Evolutionary conservation across 2,888 invertebrate species (phyloP).

Genomic region (Ormyrus nitidulus): DNA sequence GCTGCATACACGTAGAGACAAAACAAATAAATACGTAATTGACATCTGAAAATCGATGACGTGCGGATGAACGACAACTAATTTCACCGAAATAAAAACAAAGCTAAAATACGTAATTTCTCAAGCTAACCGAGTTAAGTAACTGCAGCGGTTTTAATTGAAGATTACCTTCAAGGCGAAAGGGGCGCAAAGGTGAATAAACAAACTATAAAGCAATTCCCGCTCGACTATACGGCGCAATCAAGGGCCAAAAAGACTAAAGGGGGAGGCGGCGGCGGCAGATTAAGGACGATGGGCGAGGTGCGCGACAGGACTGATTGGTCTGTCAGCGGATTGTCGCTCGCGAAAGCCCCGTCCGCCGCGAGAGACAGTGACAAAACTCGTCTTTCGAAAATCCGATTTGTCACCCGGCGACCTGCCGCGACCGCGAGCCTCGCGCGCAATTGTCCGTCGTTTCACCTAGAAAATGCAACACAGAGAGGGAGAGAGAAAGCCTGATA

Average conservation of each 20-base stretch:
- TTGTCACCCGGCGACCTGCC: conserved; percentile 35
- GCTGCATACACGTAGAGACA: too few species aligned
- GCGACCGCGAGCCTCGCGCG: not conserved
- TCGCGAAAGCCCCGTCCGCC: not conserved
- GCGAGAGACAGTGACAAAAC: conserved; percentile 48
- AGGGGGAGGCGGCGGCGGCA: conserved; percentile 4
- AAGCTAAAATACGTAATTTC: too few species aligned
- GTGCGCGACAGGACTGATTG: conserved; percentile 50
- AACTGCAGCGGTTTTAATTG: too few species aligned
- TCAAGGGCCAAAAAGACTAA: conserved; percentile 5
- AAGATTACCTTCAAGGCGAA: too few species aligned
- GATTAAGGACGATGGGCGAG: conserved; percentile 48
- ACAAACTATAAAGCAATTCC: not conserved
- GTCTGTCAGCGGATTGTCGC: conserved; percentile 52
- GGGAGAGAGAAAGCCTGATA: not conserved
- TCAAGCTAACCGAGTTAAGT: too few species aligned
- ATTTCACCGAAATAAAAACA: too few species aligned
- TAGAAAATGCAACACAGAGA: not conserved
- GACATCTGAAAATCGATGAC: too few species aligned
- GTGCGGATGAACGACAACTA: too few species aligned
- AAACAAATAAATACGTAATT: too few species aligned
- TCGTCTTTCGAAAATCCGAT: conserved; percentile 53
- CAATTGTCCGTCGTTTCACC: conserved; percentile 44
- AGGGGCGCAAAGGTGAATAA: too few species aligned
- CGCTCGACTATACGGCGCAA: not conserved